Percentiles rank a stretch among this genome's conserved stretches.
Evolutionary conservation across 2,113 vertebrate genomes (phyloP).

Genomic region (Uropsilus gracilis): DNA sequence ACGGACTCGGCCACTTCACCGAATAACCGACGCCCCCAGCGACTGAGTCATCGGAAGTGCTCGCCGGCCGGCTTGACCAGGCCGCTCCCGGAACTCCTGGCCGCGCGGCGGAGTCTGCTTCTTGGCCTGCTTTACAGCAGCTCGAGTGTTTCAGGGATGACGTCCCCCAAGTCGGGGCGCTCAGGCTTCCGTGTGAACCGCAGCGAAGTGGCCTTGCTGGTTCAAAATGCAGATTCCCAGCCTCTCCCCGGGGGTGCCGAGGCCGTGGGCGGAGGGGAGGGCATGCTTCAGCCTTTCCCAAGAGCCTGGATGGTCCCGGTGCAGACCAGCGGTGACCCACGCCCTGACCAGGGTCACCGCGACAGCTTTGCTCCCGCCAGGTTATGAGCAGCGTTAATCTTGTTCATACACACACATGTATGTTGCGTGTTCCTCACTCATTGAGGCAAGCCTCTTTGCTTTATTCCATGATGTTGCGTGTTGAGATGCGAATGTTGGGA

Average conservation of each 20-base stretch:
- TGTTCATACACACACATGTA: background rate
- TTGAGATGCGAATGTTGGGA: background rate
- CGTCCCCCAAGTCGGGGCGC: background rate
- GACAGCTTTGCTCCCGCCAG: background rate
- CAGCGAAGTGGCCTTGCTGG: background rate
- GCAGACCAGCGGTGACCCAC: background rate
- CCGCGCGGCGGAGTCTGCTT: background rate
- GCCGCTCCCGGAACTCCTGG: background rate
- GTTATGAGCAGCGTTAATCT: background rate
- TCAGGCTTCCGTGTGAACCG: background rate
- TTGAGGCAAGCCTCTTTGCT: background rate
- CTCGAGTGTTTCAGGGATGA: constrained; percentile 41
- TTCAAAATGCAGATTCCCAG: background rate
- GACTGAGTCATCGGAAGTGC: background rate
- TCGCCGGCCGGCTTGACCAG: background rate
- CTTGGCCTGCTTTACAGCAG: constrained; percentile 12
- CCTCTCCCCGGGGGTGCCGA: background rate
- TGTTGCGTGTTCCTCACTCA: background rate
- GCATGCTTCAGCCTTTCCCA: background rate
- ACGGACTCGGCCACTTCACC: too few relatives aligned
- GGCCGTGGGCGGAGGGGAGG: too few relatives aligned
- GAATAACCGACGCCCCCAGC: too few relatives aligned
- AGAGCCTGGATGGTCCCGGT: background rate
- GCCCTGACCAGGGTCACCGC: fast-evolving
- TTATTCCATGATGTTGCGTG: background rate